Conservation (phyloP, 2,888 invertebrate genomes). For the Copidosoma aretas region DNA sequence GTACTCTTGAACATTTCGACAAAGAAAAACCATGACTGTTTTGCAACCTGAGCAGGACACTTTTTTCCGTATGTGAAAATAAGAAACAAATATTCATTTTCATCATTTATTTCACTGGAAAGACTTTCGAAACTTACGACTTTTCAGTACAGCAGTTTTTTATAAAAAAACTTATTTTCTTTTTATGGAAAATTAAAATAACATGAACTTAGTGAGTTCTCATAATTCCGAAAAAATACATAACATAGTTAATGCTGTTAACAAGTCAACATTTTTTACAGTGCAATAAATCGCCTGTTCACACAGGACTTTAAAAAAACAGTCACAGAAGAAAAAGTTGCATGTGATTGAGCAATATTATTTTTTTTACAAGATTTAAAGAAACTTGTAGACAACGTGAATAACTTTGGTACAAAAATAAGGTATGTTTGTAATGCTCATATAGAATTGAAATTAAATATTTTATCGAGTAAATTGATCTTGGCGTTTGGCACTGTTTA, state of each 20-base stretch:
- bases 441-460: not conserved
- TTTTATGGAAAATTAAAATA: constrained; percentile 17
- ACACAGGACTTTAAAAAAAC: constrained; percentile 12
- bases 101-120: constrained; percentile 19
- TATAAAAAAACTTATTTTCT: constrained; percentile 7
- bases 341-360: constrained; percentile 3
- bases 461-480: not conserved
- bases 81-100: constrained; percentile 6
- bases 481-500: constrained; percentile 15
- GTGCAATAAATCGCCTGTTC: constrained; percentile 7
- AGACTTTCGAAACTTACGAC: constrained; percentile 12
- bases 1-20: too few species aligned
- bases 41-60: too few species aligned
- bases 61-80: not conserved
- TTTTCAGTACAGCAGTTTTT: constrained; percentile 8
- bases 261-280: constrained; percentile 17
- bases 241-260: constrained; percentile 29
- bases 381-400: not conserved
- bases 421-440: not conserved
- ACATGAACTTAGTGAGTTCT: constrained; percentile 15
- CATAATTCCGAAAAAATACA: constrained; percentile 18
- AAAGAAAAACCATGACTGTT: too few species aligned
- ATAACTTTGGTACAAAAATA: constrained; percentile 23
- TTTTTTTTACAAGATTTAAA: not conserved
- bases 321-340: constrained; percentile 18